Conservation (phyloP, 2,888 invertebrate genomes). For the Phrixothrix hirtus region DNA sequence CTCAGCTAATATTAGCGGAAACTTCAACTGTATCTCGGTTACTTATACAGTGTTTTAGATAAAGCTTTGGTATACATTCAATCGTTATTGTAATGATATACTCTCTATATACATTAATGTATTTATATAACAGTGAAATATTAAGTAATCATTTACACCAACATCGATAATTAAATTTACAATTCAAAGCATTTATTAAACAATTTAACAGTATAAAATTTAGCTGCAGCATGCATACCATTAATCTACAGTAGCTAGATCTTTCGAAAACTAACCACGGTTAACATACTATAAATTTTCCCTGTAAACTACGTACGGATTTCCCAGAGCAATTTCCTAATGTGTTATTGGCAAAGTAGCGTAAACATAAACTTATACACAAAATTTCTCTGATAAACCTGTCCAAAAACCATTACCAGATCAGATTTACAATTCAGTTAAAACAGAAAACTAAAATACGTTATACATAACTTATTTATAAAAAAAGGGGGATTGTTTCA, state of each 20-base stretch:
- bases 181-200: conserved; percentile 26
- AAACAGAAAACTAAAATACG: neutral
- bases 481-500: conserved; percentile 10
- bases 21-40: no score
- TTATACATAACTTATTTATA: neutral
- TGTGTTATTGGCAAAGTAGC: neutral
- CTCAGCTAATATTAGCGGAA: no score
- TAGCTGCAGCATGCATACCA: conserved; percentile 11
- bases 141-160: no score
- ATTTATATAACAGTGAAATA: no score
- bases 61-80: no score
- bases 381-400: neutral
- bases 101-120: no score
- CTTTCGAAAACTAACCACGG: conserved; percentile 10
- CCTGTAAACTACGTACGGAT: conserved; percentile 11
- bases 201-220: conserved; percentile 18
- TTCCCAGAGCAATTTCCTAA: conserved; percentile 17
- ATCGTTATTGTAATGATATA: no score
- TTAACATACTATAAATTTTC: conserved; percentile 22
- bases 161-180: conserved; percentile 21
- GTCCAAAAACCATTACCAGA: neutral
- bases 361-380: neutral
- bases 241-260: conserved; percentile 17
- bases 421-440: no score
- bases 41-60: no score